phyloP scores from a whole-genome alignment of 2,797 vertebrate species.

The Brotula barbata region DNA sequence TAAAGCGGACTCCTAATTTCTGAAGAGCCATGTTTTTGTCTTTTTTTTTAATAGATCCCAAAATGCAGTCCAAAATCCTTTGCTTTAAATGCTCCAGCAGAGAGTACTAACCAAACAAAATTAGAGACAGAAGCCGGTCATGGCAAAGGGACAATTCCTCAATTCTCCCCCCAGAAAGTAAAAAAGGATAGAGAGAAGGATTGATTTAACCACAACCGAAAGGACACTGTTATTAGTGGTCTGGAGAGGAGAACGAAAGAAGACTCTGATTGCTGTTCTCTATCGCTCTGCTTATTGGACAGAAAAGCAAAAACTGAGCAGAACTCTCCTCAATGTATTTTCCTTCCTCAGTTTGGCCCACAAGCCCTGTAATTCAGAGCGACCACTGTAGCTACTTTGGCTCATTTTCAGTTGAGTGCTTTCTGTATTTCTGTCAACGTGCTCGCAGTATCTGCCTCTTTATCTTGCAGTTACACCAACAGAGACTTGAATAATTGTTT shows the following conservation, averaged over 20 bases:
- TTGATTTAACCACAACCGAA: slow-evolving; percentile 28
- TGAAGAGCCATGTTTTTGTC: slow-evolving; percentile 10
- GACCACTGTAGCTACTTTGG: slow-evolving; percentile 42
- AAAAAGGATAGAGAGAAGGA: slow-evolving; percentile 28
- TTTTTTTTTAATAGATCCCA: too few relatives aligned
- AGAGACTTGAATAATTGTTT: slow-evolving; percentile 33
- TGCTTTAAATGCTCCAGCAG: slow-evolving; percentile 23
- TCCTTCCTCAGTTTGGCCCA: slow-evolving; percentile 34
- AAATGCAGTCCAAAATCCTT: slow-evolving; percentile 2
- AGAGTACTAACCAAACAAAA: slow-evolving; percentile 37
- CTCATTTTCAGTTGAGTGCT: slow-evolving; percentile 21
- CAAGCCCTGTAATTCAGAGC: slow-evolving; percentile 49
- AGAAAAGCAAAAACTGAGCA: slow-evolving; percentile 45
- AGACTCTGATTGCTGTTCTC: slow-evolving; percentile 38
- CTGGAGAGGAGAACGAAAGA: slow-evolving; percentile 40
- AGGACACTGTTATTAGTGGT: slow-evolving; percentile 61
- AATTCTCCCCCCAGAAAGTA: slow-evolving; percentile 48
- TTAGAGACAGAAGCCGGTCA: slow-evolving; percentile 42
- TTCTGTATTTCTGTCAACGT: slow-evolving; percentile 22
- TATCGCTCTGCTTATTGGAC: slow-evolving; percentile 47
- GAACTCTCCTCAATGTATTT: slow-evolving; percentile 16
- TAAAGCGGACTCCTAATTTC: slow-evolving; percentile 17
- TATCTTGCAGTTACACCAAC: slow-evolving; percentile 31
- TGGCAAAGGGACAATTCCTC: slow-evolving; percentile 45
- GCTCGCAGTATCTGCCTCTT: slow-evolving; percentile 30